A percentile compares a stretch with the other conserved stretches of the same genome.
Evolutionary conservation across 2,797 vertebrate species (phyloP).

Genomic region (Rhabdomys pumilio): DNA sequence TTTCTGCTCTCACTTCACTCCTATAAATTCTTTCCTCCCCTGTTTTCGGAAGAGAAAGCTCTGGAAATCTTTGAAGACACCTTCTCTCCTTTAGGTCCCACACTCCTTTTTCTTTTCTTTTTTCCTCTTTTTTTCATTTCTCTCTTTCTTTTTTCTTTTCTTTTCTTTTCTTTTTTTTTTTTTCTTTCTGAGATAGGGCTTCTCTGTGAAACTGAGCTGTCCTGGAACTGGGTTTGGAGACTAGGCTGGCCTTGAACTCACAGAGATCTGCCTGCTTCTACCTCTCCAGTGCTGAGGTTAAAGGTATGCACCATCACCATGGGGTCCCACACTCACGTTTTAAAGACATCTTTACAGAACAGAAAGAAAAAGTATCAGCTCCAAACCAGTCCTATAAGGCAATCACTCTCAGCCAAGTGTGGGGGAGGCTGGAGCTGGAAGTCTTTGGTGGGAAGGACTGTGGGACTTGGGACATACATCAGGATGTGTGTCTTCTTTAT

Average conservation of each 20-base stretch:
- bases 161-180: no score
- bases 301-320: neutral
- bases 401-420: neutral
- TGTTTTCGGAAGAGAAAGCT: constrained; percentile 54
- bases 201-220: neutral
- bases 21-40: neutral
- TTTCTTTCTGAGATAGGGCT: neutral
- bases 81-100: constrained; percentile 8
- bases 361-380: neutral
- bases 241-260: neutral
- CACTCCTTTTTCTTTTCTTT: neutral
- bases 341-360: neutral
- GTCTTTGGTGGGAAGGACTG: neutral
- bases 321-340: neutral
- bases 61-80: constrained; percentile 59
- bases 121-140: neutral
- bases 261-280: neutral
- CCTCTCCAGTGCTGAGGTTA: neutral
- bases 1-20: constrained; percentile 51
- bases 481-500: neutral
- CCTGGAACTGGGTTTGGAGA: neutral
- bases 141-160: no score
- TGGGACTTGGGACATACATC: neutral
- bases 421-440: no score
- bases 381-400: neutral